Base-by-base conservation (phyloP, 2,113 vertebrate genomes). In the Percina caprodes region DNA sequence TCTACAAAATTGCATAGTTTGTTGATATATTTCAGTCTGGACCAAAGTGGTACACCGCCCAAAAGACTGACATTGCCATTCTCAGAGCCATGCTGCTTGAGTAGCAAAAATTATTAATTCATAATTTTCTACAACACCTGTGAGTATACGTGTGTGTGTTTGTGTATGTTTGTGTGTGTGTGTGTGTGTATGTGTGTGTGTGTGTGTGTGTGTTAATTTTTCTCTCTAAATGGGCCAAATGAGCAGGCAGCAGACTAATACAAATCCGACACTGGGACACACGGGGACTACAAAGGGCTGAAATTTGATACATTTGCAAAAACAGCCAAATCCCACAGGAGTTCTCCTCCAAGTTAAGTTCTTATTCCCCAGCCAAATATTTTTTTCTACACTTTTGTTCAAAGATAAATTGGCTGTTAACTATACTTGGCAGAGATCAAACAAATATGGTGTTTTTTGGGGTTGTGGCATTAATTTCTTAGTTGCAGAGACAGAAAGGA, bases 291-390 rank as follows among this genome's bases (percentile, higher is more conserved):
- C 85, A 90, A 86, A 86, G 69, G 62, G 35, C 65, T 86, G 69
- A 82, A 80, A 89, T 85, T 46, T 88, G 69, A 85, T 81, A 80
- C 48, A 82, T 52, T 69, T 83, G 65, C 11, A 87, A 88, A 89
- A 91, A 78, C 61, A 80, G 48, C n/a, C 63, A 69, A 86, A 80
- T 84, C 82, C 80, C 79, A 69, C 62, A 55, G 81, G 82, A 88
- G 74, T 74, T 84, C 58, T 80, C 70, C 79, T 85, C 73, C 79
- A 80, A 87, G 35, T 83, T 85, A 70, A 80, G 54, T 77, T 83
- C 70, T 84, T 67, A 83, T 90, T 83, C 67, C 82, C 69, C 30
- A 49, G 77, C 76, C 69, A 78, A 83, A 83, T 46, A 58, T 42
- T 35, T 69, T 79, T 75, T 80, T 75, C 63, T 66, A 56, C 23